Conservation (phyloP, 1,140 invertebrate species). For the Brevipalpus yothersi region DNA sequence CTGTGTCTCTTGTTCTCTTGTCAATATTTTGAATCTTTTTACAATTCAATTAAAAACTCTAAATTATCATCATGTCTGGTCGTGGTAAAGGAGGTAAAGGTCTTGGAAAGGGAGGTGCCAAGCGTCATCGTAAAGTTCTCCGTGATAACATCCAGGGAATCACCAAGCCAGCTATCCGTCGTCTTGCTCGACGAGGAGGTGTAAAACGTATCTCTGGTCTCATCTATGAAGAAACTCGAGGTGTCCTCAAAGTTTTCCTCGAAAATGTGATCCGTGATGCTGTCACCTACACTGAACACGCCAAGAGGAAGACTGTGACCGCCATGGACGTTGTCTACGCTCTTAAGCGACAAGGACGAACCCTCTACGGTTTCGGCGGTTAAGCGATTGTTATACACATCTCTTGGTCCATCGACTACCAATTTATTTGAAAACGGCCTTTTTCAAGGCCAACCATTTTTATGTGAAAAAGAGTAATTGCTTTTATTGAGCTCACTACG, state of each 20-base stretch:
- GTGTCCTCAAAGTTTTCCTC: slow-evolving; percentile 46
- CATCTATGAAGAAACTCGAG: slow-evolving; percentile 42
- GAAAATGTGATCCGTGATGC: slow-evolving; percentile 57
- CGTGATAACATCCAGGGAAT: slow-evolving; percentile 49
- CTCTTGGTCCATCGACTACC: too few species aligned
- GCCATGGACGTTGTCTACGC: slow-evolving; percentile 70
- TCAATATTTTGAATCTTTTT: background rate
- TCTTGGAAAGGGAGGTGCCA: slow-evolving; percentile 21
- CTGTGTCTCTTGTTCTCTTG: background rate
- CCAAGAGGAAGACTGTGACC: slow-evolving; percentile 53
- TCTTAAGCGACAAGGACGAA: slow-evolving; percentile 50
- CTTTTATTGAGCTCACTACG: background rate
- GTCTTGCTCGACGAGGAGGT: slow-evolving; percentile 41
- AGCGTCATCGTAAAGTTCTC: slow-evolving; percentile 25
- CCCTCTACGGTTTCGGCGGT: slow-evolving; percentile 32
- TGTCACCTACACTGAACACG: slow-evolving; percentile 56
- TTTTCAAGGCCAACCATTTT: slow-evolving; percentile 18
- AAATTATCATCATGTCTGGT: slow-evolving; percentile 17
- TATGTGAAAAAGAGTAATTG: background rate
- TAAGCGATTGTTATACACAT: slow-evolving; percentile 16
- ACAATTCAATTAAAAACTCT: background rate
- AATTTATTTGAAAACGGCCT: slow-evolving; percentile 14
- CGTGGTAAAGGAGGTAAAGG: slow-evolving; percentile 23
- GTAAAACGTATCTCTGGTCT: slow-evolving; percentile 48
- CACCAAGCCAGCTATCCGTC: slow-evolving; percentile 36